A percentile compares a stretch with the other conserved stretches of the same genome.
These are phyloP conservation scores for Harmothoe impar DNA, from an alignment of 2,888 invertebrate species.

Conservation along the genomic window DNA sequence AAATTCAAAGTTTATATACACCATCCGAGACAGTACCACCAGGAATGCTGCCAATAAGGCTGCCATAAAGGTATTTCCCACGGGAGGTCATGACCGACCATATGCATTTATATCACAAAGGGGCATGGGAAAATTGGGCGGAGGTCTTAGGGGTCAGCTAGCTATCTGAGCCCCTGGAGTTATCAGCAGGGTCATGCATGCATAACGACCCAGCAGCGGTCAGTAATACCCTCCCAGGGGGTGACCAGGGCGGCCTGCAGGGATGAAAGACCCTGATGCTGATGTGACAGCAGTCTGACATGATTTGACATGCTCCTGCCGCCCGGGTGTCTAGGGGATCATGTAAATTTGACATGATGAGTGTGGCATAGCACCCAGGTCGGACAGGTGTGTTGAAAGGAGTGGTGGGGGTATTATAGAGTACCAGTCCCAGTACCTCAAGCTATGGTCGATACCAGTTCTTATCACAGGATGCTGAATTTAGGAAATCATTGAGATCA, in stretches of 20 bases:
- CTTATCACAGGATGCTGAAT: too few species aligned
- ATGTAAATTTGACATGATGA: conserved; percentile 33
- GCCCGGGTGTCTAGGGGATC: background rate
- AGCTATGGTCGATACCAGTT: too few species aligned
- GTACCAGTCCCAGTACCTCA: background rate
- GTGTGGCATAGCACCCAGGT: background rate
- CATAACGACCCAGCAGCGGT: background rate
- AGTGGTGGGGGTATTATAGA: background rate
- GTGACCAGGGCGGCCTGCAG: background rate
- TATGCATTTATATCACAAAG: background rate
- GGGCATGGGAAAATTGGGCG: conserved; percentile 2
- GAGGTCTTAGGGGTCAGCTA: background rate
- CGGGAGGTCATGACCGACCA: background rate
- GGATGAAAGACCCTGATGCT: conserved; percentile 24
- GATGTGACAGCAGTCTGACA: background rate
- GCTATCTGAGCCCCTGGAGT: background rate
- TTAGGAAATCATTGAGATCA: too few species aligned
- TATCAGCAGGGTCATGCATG: conserved; percentile 17
- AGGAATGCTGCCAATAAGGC: too few species aligned
- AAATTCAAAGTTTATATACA: too few species aligned
- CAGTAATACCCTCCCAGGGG: background rate
- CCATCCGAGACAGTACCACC: too few species aligned
- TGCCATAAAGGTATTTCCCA: too few species aligned
- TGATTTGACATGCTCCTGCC: conserved; percentile 39
- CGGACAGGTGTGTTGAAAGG: conserved; percentile 40